These are phyloP conservation scores for Geodia barretti DNA, from an alignment of 37 sponge, comb jelly and placozoan genomes.

Conservation along the genomic window DNA sequence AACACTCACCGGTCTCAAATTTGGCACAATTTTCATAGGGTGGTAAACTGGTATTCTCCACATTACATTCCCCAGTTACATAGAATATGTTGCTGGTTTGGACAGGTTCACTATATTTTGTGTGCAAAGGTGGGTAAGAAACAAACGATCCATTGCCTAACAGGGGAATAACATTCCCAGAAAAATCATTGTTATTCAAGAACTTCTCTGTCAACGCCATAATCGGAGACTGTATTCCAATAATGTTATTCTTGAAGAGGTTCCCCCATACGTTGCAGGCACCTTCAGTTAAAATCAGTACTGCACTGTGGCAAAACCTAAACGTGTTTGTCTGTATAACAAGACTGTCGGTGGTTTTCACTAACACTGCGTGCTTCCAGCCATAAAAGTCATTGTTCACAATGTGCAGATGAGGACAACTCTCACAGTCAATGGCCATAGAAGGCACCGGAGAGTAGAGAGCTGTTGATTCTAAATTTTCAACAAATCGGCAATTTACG, in stretches of 20 bases:
- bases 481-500: slow-evolving; percentile 19
- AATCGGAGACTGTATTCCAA: not conserved
- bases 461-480: not conserved
- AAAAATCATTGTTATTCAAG: not conserved
- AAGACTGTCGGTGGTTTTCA: not conserved
- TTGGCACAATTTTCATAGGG: no score
- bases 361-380: not conserved
- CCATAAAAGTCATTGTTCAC: slow-evolving; percentile 13
- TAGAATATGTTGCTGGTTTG: not conserved
- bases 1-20: no score
- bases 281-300: not conserved
- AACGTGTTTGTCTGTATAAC: slow-evolving; percentile 21
- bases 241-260: slow-evolving; percentile 12
- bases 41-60: no score
- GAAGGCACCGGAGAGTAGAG: no score
- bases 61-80: not conserved
- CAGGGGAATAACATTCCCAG: not conserved
- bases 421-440: slow-evolving; percentile 4
- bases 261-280: not conserved
- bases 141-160: not conserved
- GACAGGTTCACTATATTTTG: not conserved
- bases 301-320: slow-evolving; percentile 12
- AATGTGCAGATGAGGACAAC: slow-evolving; percentile 2
- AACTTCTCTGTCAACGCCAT: not conserved
- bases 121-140: not conserved